A percentile compares a stretch with the other conserved stretches of the same genome.
phyloP scores from a whole-genome alignment of 2,113 vertebrate species.

The Sarotherodon lohbergeri region DNA sequence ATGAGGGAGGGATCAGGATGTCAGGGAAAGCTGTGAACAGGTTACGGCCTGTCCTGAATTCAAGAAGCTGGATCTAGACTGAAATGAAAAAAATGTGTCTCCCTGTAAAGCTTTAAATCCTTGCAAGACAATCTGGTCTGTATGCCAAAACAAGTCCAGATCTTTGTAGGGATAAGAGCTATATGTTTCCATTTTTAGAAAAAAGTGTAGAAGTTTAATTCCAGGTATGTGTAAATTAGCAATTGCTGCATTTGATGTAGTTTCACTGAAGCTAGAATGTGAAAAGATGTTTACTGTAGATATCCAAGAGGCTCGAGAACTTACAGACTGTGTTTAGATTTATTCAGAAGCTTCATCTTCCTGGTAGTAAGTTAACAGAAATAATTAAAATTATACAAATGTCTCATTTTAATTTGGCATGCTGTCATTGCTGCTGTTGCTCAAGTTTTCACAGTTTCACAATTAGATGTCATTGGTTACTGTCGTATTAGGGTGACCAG shows the following conservation, averaged over 20 bases:
- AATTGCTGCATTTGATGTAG: not conserved
- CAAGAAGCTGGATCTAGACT: conserved; percentile 18
- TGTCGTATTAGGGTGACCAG: not conserved
- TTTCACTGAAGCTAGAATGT: not conserved
- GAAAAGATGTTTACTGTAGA: not conserved
- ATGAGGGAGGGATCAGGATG: not conserved
- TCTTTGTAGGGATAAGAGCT: not conserved
- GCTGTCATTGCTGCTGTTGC: not conserved
- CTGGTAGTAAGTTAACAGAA: not conserved
- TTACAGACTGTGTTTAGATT: not conserved
- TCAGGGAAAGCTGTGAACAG: conserved; percentile 23
- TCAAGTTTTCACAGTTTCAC: not conserved
- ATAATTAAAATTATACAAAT: not conserved
- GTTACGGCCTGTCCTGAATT: conserved; percentile 51
- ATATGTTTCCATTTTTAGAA: not conserved
- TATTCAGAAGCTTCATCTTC: not conserved
- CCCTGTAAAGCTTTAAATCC: conserved; percentile 35
- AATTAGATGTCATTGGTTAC: not conserved
- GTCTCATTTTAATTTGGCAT: not conserved
- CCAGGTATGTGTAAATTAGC: not conserved
- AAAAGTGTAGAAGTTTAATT: not conserved
- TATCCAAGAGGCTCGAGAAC: not conserved
- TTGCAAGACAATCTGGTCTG: not conserved
- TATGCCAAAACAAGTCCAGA: not conserved
- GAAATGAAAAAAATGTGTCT: conserved; percentile 54